These are phyloP conservation scores for Spheniscus humboldti DNA, from an alignment of 2,797 vertebrate genomes.

Conservation along the genomic window DNA sequence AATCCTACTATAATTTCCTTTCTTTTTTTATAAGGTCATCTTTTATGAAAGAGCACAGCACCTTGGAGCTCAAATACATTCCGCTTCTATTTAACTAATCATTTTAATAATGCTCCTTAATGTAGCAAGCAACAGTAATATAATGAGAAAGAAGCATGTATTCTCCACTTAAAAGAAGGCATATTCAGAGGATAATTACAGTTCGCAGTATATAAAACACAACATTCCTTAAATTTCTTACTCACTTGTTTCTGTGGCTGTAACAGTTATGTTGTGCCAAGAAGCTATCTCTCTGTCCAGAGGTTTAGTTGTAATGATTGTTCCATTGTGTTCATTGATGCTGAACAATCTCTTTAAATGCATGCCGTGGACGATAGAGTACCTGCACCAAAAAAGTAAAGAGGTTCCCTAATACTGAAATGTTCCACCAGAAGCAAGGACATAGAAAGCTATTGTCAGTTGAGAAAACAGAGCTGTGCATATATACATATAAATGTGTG, in stretches of 20 bases:
- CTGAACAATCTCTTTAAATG: constrained; percentile 76
- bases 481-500: background rate
- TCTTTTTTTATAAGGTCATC: background rate
- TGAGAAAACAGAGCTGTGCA: background rate
- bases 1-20: background rate
- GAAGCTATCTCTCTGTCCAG: constrained; percentile 85
- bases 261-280: constrained; percentile 90
- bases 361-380: constrained; percentile 77
- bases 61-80: constrained; percentile 23
- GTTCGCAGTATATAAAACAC: background rate
- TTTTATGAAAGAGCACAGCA: constrained; percentile 32
- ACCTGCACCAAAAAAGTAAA: constrained; percentile 74
- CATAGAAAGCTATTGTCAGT: background rate
- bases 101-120: constrained; percentile 45
- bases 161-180: constrained; percentile 1
- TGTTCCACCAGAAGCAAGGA: background rate
- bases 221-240: background rate
- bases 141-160: background rate
- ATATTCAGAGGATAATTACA: constrained; percentile 30
- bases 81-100: background rate
- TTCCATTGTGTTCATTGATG: constrained; percentile 86
- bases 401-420: background rate
- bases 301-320: constrained; percentile 75
- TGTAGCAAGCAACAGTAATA: background rate
- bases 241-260: constrained; percentile 89